phyloP scores from a whole-genome alignment of 2,888 invertebrate genomes.

The Penaeus monodon region DNA sequence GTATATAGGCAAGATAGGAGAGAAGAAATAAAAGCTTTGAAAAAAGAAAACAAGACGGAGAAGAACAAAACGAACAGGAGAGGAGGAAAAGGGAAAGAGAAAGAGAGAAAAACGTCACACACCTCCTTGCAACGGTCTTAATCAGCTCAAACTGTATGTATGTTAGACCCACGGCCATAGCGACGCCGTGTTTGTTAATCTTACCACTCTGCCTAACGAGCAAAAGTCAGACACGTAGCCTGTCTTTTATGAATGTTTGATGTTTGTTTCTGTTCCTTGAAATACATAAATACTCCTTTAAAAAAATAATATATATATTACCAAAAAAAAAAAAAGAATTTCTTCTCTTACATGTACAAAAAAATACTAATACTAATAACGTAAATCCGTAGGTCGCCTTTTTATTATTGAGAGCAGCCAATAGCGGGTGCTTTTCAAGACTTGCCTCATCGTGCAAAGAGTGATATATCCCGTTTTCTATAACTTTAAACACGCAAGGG shows the following conservation, averaged over 20 bases:
- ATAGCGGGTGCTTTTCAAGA: not conserved
- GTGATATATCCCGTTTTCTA: conserved; percentile 48
- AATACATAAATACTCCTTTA: not conserved
- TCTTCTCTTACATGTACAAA: conserved; percentile 56
- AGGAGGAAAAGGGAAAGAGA: not conserved
- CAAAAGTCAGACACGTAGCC: conserved; percentile 16
- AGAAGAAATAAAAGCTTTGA: too few relatives aligned
- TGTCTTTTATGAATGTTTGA: conserved; percentile 31
- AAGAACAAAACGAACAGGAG: not conserved
- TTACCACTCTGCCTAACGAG: conserved; percentile 20
- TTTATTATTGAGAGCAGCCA: conserved; percentile 3
- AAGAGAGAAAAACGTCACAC: not conserved
- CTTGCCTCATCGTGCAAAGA: conserved; percentile 37
- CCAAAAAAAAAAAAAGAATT: conserved; percentile 12
- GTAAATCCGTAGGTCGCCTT: conserved; percentile 23
- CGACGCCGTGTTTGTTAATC: not conserved
- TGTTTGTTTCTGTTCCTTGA: conserved; percentile 22
- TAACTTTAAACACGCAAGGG: not conserved
- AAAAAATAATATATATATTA: conserved; percentile 12
- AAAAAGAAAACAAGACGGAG: not conserved
- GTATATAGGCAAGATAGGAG: too few relatives aligned
- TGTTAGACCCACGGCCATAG: not conserved
- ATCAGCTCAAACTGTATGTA: not conserved
- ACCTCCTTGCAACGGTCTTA: not conserved
- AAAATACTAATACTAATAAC: not conserved